These are phyloP conservation scores for Platygyra sinensis DNA, from an alignment of 64 coral and sea anemone species.

Conservation along the genomic window DNA sequence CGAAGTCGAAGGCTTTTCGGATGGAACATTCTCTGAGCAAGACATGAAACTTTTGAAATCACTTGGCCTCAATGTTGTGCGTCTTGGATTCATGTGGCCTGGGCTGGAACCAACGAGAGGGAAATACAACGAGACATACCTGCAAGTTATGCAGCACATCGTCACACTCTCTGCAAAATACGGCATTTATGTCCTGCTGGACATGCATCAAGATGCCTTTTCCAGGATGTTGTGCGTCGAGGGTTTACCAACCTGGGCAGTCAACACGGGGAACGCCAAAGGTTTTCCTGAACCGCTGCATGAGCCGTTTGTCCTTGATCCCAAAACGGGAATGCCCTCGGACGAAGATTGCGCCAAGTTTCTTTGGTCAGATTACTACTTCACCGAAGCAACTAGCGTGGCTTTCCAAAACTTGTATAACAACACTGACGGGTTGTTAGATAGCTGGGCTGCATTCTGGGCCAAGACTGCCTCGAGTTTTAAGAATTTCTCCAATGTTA, in stretches of 20 bases:
- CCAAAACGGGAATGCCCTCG: conserved; percentile 77
- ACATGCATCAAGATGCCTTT: conserved; percentile 93
- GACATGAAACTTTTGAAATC: conserved; percentile 90
- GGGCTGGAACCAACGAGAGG: conserved; percentile 76
- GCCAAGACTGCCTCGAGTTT: conserved; percentile 82
- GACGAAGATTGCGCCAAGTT: conserved; percentile 84
- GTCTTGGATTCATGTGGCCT: conserved; percentile 89
- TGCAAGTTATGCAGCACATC: conserved; percentile 72
- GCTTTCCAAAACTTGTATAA: conserved; percentile 94
- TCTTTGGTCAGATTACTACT: conserved; percentile 77
- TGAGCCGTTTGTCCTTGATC: conserved; percentile 64
- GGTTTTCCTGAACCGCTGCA: conserved; percentile 81
- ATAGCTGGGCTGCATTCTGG: conserved; percentile 94
- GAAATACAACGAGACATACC: conserved; percentile 79
- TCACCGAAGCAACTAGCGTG: conserved; percentile 82
- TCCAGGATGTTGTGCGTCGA: conserved; percentile 86
- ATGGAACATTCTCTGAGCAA: conserved; percentile 82
- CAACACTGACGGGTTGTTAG: conserved; percentile 81
- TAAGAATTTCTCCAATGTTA: conserved; percentile 78
- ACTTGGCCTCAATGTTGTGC: conserved; percentile 76
- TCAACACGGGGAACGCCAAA: conserved; percentile 62
- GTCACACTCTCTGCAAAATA: conserved; percentile 75
- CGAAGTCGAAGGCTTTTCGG: conserved; percentile 67
- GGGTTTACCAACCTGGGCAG: conserved; percentile 86
- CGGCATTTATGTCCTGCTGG: conserved; percentile 83